These are phyloP conservation scores for Nycticebus coucang DNA, from an alignment of 2,113 vertebrate species.

Conservation along the genomic window DNA sequence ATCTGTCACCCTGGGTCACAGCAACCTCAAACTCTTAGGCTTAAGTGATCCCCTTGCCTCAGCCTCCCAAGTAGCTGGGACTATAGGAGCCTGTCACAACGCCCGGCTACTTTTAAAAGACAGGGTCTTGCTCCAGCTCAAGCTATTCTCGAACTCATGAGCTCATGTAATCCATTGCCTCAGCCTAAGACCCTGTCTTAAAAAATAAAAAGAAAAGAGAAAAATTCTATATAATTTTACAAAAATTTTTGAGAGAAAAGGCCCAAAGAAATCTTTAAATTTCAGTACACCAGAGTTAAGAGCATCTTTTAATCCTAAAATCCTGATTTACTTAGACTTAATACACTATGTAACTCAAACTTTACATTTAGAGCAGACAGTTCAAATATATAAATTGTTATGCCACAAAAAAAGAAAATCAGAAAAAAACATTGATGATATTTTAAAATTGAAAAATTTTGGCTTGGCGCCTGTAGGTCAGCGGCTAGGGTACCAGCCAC, in stretches of 20 bases:
- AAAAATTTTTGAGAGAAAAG: constrained; percentile 44
- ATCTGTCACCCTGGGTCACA: no score
- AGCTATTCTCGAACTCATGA: no score
- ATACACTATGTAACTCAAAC: background rate
- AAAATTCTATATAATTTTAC: constrained; percentile 11
- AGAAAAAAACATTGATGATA: background rate
- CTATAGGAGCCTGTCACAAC: no score
- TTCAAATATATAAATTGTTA: background rate
- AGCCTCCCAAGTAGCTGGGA: no score
- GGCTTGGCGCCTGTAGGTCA: no score
- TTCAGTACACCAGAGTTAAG: background rate
- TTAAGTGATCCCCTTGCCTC: no score
- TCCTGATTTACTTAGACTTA: constrained; percentile 19
- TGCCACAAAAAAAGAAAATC: background rate
- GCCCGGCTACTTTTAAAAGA: no score
- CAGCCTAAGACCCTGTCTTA: no score
- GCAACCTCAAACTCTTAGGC: no score
- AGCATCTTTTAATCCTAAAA: constrained; percentile 10
- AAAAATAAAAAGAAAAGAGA: background rate
- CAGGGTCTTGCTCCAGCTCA: no score
- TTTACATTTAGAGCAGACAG: background rate
- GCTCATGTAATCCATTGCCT: no score
- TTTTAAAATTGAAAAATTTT: constrained; percentile 16
- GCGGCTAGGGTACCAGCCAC: no score
- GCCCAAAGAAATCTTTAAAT: constrained; percentile 39